A percentile compares a stretch with the other conserved stretches of the same genome.
These are phyloP conservation scores for Octopus sinensis DNA, from an alignment of 1,140 invertebrate genomes.

Conservation along the genomic window DNA sequence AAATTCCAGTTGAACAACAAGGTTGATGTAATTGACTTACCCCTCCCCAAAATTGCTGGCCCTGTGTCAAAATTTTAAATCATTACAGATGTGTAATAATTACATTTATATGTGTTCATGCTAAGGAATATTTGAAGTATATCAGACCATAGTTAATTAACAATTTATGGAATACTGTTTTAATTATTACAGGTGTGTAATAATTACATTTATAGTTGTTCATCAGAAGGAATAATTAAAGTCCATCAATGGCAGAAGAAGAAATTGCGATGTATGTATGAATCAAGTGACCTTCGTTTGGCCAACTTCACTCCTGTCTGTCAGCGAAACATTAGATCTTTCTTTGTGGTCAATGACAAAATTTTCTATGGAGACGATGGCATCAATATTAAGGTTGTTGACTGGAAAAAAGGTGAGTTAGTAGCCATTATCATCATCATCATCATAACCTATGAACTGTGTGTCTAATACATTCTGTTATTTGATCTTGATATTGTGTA, in stretches of 20 bases:
- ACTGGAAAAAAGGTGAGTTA: constrained; percentile 47
- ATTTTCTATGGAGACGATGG: constrained; percentile 49
- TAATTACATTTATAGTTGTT: constrained; percentile 27
- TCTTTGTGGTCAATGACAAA: constrained; percentile 25
- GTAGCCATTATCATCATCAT: too few species aligned
- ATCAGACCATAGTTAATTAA: too few species aligned
- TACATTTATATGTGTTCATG: too few species aligned
- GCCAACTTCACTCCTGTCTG: constrained; percentile 19
- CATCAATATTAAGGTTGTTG: constrained; percentile 46
- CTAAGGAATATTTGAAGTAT: too few species aligned
- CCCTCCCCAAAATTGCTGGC: too few species aligned
- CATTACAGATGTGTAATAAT: too few species aligned
- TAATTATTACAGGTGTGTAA: constrained; percentile 27
- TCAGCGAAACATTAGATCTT: constrained; percentile 30
- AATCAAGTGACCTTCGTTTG: constrained; percentile 36
- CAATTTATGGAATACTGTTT: background rate
- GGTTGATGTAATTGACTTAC: too few species aligned
- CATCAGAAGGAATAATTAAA: constrained; percentile 40
- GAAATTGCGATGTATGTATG: constrained; percentile 38
- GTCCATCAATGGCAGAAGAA: constrained; percentile 36
- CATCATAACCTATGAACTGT: too few species aligned
- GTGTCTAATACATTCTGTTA: too few species aligned
- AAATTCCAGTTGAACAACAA: too few species aligned
- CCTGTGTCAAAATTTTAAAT: too few species aligned
- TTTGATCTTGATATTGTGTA: too few species aligned